Evolutionary conservation across 2,888 invertebrate genomes (phyloP).

Genomic region (Gastrophysa polygoni): DNA sequence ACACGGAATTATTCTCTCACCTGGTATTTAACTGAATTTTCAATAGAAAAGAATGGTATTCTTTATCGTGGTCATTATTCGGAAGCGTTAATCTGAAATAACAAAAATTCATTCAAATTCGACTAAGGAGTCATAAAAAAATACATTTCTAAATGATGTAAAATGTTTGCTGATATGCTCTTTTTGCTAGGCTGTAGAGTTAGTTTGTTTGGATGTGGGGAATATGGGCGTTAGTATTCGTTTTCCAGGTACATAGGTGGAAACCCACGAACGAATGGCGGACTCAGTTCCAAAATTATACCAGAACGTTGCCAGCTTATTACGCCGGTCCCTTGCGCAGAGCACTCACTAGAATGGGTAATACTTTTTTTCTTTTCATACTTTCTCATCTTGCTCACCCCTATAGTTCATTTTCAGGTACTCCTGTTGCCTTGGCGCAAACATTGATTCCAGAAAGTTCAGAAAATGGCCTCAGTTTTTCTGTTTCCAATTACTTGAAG

Average conservation of each 20-base stretch:
- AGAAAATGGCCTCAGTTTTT: constrained; percentile 91
- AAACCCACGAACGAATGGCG: constrained; percentile 94
- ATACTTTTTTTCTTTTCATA: not conserved
- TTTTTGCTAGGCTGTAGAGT: no score
- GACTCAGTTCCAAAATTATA: constrained; percentile 89
- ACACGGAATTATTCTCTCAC: no score
- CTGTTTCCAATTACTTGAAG: constrained; percentile 93
- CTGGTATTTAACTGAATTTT: no score
- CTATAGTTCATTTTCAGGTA: constrained; percentile 58
- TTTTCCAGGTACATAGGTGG: constrained; percentile 79
- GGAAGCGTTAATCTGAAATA: no score
- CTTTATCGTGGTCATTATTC: no score
- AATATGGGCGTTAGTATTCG: no score
- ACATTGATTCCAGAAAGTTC: constrained; percentile 89
- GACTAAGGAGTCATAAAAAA: no score
- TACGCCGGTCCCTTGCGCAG: constrained; percentile 88
- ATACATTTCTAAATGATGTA: no score
- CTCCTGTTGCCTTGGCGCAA: constrained; percentile 79
- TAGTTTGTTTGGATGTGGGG: no score
- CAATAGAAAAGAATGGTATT: no score
- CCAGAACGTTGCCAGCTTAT: constrained; percentile 96
- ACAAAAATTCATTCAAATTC: no score
- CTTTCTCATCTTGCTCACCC: not conserved
- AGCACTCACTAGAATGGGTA: constrained; percentile 88
- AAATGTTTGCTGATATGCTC: no score